Evolutionary conservation across 2,888 invertebrate genomes (phyloP), one percentile per base, ranked within the genome.

Genomic region (Alitta virens): DNA sequence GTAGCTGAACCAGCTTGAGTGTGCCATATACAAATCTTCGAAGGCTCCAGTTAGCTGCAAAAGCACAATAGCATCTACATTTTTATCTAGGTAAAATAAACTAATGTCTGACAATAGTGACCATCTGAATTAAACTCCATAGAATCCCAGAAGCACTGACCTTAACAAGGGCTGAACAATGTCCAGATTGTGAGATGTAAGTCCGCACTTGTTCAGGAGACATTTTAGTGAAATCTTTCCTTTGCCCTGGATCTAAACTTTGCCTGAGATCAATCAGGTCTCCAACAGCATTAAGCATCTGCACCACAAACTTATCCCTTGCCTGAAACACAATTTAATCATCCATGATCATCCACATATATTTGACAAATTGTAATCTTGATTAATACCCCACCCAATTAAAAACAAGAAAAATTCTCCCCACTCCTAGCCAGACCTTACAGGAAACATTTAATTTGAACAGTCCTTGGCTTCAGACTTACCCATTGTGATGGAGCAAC

Each of bases 1-100:
- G 61, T 80, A 80, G 1, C 63, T 65, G 67, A 79, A 80, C 80
- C 80, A 80, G 53, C 75, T 76, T 24, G 77, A 77, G 62, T 80
- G 80, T 2, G 78, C 75, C 78, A 80, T 75, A 62, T 72, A 80
- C 9, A 80, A 62, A 62, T 79, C 72, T 57, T 80, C 80, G 70
- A 71, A 78, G 1, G 74, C 79, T 42, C 75, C 75, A n/a, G 74
- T 63, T 1, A 78, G 73, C 78, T 79, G 63, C 0, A 68, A 64
- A 24, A 14, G 12, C 12, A 12, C 5, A 33, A 33, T 7, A 33
- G 33, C 33, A 33, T 33, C 33, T 33, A 12, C 33, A 33, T 33
- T n/a, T n/a, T n/a, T n/a, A n/a, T n/a, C n/a, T n/a, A n/a, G n/a
- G n/a, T n/a, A n/a, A n/a, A n/a, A n/a, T n/a, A n/a, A n/a, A n/a